Percentiles rank a stretch among this genome's conserved stretches.
Conservation (phyloP, 2,888 invertebrate species). For the Acleris sparsana region DNA sequence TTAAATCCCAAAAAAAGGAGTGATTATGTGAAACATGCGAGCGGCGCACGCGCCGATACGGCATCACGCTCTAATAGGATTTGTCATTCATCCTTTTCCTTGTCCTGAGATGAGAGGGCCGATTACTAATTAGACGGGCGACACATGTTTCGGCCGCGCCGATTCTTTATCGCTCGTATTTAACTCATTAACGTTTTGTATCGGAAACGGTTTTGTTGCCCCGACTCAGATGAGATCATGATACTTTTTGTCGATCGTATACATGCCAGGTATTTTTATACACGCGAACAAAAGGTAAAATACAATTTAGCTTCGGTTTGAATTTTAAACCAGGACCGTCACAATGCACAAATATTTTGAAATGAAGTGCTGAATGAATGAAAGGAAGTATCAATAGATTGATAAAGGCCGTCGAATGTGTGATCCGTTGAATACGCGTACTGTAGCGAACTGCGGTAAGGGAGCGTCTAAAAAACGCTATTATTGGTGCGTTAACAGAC, state of each 20-base stretch:
- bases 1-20: slow-evolving; percentile 28
- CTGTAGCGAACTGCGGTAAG: slow-evolving; percentile 65
- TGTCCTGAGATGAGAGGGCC: slow-evolving; percentile 69
- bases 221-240: slow-evolving; percentile 44
- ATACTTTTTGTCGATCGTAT: slow-evolving; percentile 17
- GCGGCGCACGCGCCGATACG: slow-evolving; percentile 65
- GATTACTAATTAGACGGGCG: slow-evolving; percentile 81
- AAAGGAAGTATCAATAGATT: slow-evolving; percentile 72
- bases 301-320: slow-evolving; percentile 11
- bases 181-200: slow-evolving; percentile 62
- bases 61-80: slow-evolving; percentile 68
- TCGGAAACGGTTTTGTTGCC: slow-evolving; percentile 58
- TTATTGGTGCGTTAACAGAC: slow-evolving; percentile 80
- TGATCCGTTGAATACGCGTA: slow-evolving; percentile 61
- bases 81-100: slow-evolving; percentile 72
- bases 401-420: slow-evolving; percentile 57
- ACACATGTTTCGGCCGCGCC: slow-evolving; percentile 76
- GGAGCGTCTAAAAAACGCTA: slow-evolving; percentile 71
- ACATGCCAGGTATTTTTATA: background rate
- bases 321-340: slow-evolving; percentile 17
- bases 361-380: slow-evolving; percentile 36
- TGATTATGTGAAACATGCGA: slow-evolving; percentile 8
- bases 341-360: slow-evolving; percentile 41
- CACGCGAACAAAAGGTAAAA: background rate
- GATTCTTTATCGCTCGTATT: slow-evolving; percentile 68